Evolutionary conservation across 2,113 vertebrate genomes (phyloP), one percentile per base, ranked within the genome.

Genomic region (Hipposideros armiger): DNA sequence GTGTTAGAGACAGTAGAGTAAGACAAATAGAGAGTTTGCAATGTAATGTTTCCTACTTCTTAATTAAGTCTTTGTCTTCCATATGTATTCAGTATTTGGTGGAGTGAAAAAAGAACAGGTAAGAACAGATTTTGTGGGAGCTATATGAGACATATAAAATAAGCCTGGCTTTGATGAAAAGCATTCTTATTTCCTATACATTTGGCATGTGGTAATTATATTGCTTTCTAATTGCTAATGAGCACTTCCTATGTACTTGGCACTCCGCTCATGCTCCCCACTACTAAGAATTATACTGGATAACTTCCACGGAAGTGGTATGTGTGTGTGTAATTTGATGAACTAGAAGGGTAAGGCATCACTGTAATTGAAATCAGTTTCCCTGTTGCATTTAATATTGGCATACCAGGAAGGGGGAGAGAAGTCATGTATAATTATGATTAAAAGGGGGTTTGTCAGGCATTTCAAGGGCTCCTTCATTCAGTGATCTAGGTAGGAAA

Each of bases 171-270:
- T 97, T 96, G 92, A 96, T 92, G 96, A 94, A 94, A 95, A 92
- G 87, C 81, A 66, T 92, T 92, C 96, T 95, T 91, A 95, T 95
- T 97, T 97, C 97, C 95, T 97, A 91, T 97, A 93, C 93, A 96
- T 93, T 97, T 95, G 96, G 95, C 66, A 94, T 94, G 96, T 94
- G 92, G 96, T 97, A 97, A 97, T 97, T 97, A 97, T 95, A 91
- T 97, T 97, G 88, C 96, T 97, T 97, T 97, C 95, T 97, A 95
- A 97, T 95, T 96, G 94, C 83, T 97, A 97, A 97, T 89, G 86
- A 96, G 96, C 82, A 96, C 92, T 93, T 97, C 94, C 95, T 96
- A 94, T 96, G 93, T 97, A 97, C 97, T 97, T 97, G 97, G 96
- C 96, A 97, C 95, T 85, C 92, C 96, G 86, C 83, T 74, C 36